Percentiles rank a stretch among this genome's conserved stretches.
These are phyloP conservation scores for Cheilosia pagana DNA, from an alignment of 2,888 invertebrate genomes.

Conservation along the genomic window DNA sequence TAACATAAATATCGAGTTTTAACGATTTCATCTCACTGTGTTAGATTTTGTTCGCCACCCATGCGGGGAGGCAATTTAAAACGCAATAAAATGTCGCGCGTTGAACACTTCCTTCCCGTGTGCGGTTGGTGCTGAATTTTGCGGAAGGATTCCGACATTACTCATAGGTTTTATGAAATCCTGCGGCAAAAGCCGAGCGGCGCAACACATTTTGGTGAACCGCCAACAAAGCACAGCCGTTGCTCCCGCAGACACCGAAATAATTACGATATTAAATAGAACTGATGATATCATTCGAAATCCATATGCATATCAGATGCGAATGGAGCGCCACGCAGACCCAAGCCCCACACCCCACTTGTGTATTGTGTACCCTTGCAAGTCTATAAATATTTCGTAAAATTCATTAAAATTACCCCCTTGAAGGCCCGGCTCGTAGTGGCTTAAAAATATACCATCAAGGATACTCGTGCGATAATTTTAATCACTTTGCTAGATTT, in stretches of 20 bases:
- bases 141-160: conserved; percentile 33
- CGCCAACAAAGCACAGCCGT: conserved; percentile 52
- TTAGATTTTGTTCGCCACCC: conserved; percentile 23
- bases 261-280: conserved; percentile 58
- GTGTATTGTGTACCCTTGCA: conserved; percentile 19
- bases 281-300: conserved; percentile 67
- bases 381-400: conserved; percentile 65
- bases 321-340: neutral
- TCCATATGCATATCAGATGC: conserved; percentile 61
- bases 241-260: conserved; percentile 35
- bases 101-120: conserved; percentile 43
- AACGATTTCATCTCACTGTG: conserved; percentile 16
- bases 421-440: conserved; percentile 5
- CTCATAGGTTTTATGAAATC: conserved; percentile 36
- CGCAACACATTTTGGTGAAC: conserved; percentile 38
- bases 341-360: neutral
- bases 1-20: conserved; percentile 47
- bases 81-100: conserved; percentile 67
- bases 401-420: conserved; percentile 71
- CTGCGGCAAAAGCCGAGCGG: conserved; percentile 25
- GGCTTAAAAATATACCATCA: conserved; percentile 55
- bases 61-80: conserved; percentile 68
- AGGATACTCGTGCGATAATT: conserved; percentile 71
- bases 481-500: conserved; percentile 70
- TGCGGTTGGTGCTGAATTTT: conserved; percentile 1